Percentiles rank a stretch among this genome's conserved stretches.
Conservation (phyloP, 2,888 invertebrate species). For the Volucella inanis region DNA sequence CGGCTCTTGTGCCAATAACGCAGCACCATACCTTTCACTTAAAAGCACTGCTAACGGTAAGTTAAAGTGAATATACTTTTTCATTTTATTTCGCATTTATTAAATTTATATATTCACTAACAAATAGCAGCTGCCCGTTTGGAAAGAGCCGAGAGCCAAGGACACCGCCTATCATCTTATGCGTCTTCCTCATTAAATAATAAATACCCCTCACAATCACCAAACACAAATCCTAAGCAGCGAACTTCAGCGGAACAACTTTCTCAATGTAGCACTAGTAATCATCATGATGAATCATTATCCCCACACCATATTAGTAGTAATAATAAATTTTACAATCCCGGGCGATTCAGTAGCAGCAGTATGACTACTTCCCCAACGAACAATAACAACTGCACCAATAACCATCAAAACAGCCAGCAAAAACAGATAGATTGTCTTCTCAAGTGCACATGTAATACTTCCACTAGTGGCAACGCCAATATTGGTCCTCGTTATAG, state of each 20-base stretch:
- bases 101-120: not conserved
- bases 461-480: conserved; percentile 47
- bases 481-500: conserved; percentile 58
- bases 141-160: conserved; percentile 77
- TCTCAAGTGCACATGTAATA: conserved; percentile 75
- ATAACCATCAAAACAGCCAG: conserved; percentile 54
- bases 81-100: not conserved
- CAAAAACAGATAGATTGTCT: conserved; percentile 68
- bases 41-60: conserved; percentile 74
- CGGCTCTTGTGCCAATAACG: conserved; percentile 83
- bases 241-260: conserved; percentile 72
- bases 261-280: conserved; percentile 68
- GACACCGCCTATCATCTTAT: conserved; percentile 76
- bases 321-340: conserved; percentile 68
- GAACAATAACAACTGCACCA: conserved; percentile 62
- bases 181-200: conserved; percentile 76
- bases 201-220: conserved; percentile 71
- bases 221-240: conserved; percentile 64
- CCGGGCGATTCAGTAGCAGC: conserved; percentile 67
- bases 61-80: not conserved
- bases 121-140: conserved; percentile 65
- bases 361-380: conserved; percentile 73
- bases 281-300: conserved; percentile 75
- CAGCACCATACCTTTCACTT: conserved; percentile 76
- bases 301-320: conserved; percentile 75